Conservation (phyloP, 2,888 invertebrate species). For the Hololepta plana region DNA sequence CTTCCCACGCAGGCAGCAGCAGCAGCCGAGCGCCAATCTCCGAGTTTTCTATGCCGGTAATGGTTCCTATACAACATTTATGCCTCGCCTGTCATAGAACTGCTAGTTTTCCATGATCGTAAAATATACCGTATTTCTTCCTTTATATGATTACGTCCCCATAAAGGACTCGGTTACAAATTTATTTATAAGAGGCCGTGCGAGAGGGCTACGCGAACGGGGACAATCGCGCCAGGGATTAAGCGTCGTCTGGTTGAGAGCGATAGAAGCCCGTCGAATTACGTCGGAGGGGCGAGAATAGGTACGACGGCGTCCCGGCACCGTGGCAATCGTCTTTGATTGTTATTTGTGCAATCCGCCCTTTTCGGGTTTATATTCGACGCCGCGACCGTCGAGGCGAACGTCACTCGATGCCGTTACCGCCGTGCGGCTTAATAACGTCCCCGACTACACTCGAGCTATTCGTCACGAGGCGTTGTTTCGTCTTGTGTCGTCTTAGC, state of each 20-base stretch:
- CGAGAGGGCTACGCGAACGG: no score
- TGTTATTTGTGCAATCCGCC: slow-evolving; percentile 19
- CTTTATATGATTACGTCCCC: slow-evolving; percentile 22
- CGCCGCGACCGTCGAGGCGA: slow-evolving; percentile 5
- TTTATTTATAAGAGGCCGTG: slow-evolving; percentile 20
- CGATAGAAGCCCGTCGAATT: slow-evolving; percentile 21
- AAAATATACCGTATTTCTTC: slow-evolving; percentile 23
- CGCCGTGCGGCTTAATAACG: slow-evolving; percentile 14
- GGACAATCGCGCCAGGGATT: slow-evolving; percentile 17
- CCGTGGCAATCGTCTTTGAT: slow-evolving; percentile 21
- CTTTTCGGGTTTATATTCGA: slow-evolving; percentile 7
- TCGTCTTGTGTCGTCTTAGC: slow-evolving; percentile 27
- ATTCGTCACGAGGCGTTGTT: slow-evolving; percentile 26
- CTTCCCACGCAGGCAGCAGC: slow-evolving; percentile 1
- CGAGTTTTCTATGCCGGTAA: slow-evolving; percentile 11
- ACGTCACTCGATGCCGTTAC: slow-evolving; percentile 12
- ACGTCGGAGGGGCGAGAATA: slow-evolving; percentile 16
- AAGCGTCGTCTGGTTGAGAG: slow-evolving; percentile 20
- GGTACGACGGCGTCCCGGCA: slow-evolving; percentile 16
- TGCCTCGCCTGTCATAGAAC: slow-evolving; percentile 14
- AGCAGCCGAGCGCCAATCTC: slow-evolving; percentile 12
- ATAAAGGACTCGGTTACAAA: slow-evolving; percentile 21
- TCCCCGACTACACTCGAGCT: slow-evolving; percentile 17
- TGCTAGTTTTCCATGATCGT: slow-evolving; percentile 17
- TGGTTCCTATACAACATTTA: slow-evolving; percentile 15